Base-by-base conservation (phyloP, 2,113 vertebrate genomes). In the Pollachius pollachius region DNA sequence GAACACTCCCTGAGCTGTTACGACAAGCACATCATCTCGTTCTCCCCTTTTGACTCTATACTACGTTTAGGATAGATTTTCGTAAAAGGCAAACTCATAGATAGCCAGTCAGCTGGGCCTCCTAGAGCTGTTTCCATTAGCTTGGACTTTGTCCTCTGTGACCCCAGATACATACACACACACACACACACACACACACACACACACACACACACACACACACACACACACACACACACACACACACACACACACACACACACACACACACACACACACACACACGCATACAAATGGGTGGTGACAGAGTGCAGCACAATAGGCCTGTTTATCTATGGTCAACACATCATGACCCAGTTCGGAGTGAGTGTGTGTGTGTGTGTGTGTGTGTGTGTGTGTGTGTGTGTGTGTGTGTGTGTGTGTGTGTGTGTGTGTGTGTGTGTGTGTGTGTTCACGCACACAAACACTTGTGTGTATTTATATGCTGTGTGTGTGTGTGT, bases 291-390 rank as follows among this genome's bases (percentile, higher is more conserved):
- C 52, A 68, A 60, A 68, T 16, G 30, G 73, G 81, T 81, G 85
- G 80, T 87, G 90, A 85, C 87, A 60, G 87, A 73, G 65, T 67
- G 3, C 0, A 76, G 77, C 73, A 79, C 73, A 65, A 78, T 83
- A 67, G 73, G 41, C 48, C 48, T 77, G 71, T 76, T 78, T 75
- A 74, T 76, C 68, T 70, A 19, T n/a, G 15, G 67, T 52, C 61
- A 82, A 79, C 78, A 76, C 37, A 71, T 62, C 73, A 70, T 69
- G 69, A 54, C 63, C 68, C 41, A 34, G 64, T 13, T 54, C 8
- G 18, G 62, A 60, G 56, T 23, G 21, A 59, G 54, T 59, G 66
- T 68, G 27, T 59, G 66, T 58, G 27, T 19, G 66, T 68, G 52
- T 12, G 30, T 41, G 66, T 68, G 66, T 34, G 66, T 57, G 12